Percentiles rank a stretch among this genome's conserved stretches.
phyloP scores from a whole-genome alignment of 2,113 vertebrate genomes.

The Vanacampus margaritifer region DNA sequence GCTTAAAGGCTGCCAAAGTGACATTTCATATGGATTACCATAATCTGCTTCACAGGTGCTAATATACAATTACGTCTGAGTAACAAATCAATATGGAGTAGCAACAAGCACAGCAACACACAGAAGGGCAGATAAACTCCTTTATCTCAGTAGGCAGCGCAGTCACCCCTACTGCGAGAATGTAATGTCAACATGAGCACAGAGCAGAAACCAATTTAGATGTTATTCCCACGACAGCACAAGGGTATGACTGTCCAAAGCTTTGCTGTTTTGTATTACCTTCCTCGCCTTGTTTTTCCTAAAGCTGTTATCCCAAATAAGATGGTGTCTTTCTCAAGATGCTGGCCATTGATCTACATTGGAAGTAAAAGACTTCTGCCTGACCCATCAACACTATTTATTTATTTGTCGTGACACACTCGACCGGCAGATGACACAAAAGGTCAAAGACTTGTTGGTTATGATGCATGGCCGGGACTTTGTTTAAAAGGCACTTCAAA shows the following conservation, averaged over 20 bases:
- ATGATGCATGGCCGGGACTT: background rate
- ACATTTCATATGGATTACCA: conserved; percentile 24
- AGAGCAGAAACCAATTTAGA: conserved; percentile 63
- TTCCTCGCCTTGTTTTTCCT: conserved; percentile 54
- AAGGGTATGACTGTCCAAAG: conserved; percentile 41
- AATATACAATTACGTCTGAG: conserved; percentile 26
- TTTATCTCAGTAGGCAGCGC: conserved; percentile 27
- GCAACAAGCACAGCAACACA: conserved; percentile 23
- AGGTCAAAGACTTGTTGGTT: background rate
- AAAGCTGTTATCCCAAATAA: conserved; percentile 63
- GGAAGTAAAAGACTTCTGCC: conserved; percentile 49
- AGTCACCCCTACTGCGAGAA: conserved; percentile 36
- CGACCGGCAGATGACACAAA: conserved; percentile 21
- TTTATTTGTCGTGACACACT: conserved; percentile 35
- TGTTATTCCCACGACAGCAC: conserved; percentile 54
- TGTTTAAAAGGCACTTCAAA: conserved; percentile 6
- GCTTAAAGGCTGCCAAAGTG: conserved; percentile 14
- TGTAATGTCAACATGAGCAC: conserved; percentile 57
- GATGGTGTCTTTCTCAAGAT: conserved; percentile 64
- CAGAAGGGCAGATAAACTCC: conserved; percentile 17
- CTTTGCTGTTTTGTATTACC: conserved; percentile 65
- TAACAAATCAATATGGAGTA: conserved; percentile 30
- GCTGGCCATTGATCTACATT: conserved; percentile 60
- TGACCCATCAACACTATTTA: conserved; percentile 36
- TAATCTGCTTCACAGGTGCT: conserved; percentile 19